Percentiles rank a stretch among this genome's conserved stretches.
Evolutionary conservation across 2,888 invertebrate genomes (phyloP).

Genomic region (Trachelus stipa): DNA sequence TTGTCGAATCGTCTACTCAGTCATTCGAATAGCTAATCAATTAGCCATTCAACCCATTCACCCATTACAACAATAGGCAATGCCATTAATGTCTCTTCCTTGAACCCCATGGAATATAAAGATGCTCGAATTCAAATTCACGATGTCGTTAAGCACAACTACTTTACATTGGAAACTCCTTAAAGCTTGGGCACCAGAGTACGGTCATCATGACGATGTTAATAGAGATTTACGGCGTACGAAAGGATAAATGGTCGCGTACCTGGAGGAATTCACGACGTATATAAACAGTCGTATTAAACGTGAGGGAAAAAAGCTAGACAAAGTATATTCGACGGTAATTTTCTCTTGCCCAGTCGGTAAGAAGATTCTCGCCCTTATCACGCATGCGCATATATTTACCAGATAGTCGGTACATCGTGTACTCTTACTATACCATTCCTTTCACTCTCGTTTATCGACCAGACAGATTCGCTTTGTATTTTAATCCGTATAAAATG

Average conservation of each 20-base stretch:
- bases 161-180: background rate
- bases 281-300: background rate
- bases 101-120: background rate
- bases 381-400: background rate
- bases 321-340: background rate
- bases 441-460: background rate
- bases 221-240: slow-evolving; percentile 23
- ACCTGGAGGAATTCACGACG: background rate
- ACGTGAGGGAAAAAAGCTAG: background rate
- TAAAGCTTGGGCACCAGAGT: slow-evolving; percentile 31
- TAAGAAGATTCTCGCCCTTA: background rate
- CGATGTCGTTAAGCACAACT: slow-evolving; percentile 6
- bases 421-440: background rate
- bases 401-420: background rate
- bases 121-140: background rate
- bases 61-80: background rate
- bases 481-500: background rate
- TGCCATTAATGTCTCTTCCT: background rate
- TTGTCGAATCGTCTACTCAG: background rate
- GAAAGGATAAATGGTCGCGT: background rate
- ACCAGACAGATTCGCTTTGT: background rate
- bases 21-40: background rate
- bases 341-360: background rate
- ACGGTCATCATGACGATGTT: slow-evolving; percentile 28
- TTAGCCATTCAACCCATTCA: background rate